Evolutionary conservation across 2,888 invertebrate genomes (phyloP).

Genomic region (Drosophila nigritarsus): DNA sequence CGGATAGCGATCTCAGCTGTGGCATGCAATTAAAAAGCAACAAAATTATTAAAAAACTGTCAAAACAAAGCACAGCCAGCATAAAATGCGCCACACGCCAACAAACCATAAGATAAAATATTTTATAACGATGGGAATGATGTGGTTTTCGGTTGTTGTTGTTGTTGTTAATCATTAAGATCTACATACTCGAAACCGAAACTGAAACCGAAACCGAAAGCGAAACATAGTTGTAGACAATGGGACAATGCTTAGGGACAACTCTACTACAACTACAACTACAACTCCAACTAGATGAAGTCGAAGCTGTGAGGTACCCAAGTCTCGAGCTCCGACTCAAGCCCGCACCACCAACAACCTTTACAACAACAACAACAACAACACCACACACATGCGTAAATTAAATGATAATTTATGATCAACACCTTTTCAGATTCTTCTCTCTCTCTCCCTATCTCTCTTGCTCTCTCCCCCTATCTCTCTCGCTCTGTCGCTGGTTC

Average conservation of each 20-base stretch:
- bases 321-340: slow-evolving; percentile 10
- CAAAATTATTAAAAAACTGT: slow-evolving; percentile 76
- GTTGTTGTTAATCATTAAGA: slow-evolving; percentile 56
- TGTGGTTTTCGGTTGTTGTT: slow-evolving; percentile 28
- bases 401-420: slow-evolving; percentile 85
- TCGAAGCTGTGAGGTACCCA: slow-evolving; percentile 7
- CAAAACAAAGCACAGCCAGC: slow-evolving; percentile 71
- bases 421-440: slow-evolving; percentile 83
- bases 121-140: slow-evolving; percentile 62
- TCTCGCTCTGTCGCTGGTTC: slow-evolving; percentile 13
- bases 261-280: slow-evolving; percentile 32
- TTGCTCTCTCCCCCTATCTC: neutral
- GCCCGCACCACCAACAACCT: slow-evolving; percentile 19
- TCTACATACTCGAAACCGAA: slow-evolving; percentile 45
- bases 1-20: slow-evolving; percentile 25
- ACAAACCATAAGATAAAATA: slow-evolving; percentile 63
- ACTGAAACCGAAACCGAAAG: slow-evolving; percentile 37
- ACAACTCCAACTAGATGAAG: slow-evolving; percentile 30
- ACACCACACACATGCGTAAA: slow-evolving; percentile 80
- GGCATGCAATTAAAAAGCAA: slow-evolving; percentile 72
- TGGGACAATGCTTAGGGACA: slow-evolving; percentile 65
- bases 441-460: neutral
- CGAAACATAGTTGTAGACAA: slow-evolving; percentile 75
- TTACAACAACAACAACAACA: slow-evolving; percentile 32
- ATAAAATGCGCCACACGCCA: slow-evolving; percentile 75